Base-by-base conservation (phyloP, 2,113 vertebrate genomes). In the Semnornis frantzii region DNA sequence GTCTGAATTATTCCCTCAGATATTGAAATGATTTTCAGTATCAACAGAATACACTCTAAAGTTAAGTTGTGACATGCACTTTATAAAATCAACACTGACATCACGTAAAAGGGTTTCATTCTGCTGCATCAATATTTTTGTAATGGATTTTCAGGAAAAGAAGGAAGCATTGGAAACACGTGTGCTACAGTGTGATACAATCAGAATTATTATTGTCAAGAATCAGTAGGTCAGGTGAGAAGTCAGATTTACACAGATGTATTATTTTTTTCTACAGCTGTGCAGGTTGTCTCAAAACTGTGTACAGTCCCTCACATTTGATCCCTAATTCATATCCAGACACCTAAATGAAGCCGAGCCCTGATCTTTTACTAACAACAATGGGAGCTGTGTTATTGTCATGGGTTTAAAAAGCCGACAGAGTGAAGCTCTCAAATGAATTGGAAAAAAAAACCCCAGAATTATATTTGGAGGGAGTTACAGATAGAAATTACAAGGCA, bases 261-360 rank as follows among this genome's bases (percentile, higher is more conserved):
- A 34, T 64, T 72, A 28, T 16, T 55, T 76, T 94, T 85, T 57
- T 46, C 23, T 28, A 50, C 18, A 57, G 2, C n/a, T 87, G 9
- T 3, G 6, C 9, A 42, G 6, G 42, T 91, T 87, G 27, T 69
- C 34, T 84, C 62, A 64, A 21, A n/a, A 30, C 55, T 55, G 8
- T 39, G 30, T 79, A 74, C 44, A 50, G 11, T 85, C 17, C 46
- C 60, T 76, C 79, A 68, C 3, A 80, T 71, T 65, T 71, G 76
- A 91, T 15, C 28, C 18, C 33, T 65, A 82, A 66, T 82, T 94
- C 42, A 27, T 90, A 91, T 30, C 28, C 72, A 83, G 91, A 71
- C 42, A 75, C 23, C 44, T 91, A 85, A 91, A 72, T 37, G 50
- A 94, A 92, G 30, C 72, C 85, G 79, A 96, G 52, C 33, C 31